phyloP scores from a whole-genome alignment of 2,113 vertebrate species.

The Cheirogaleus medius region DNA sequence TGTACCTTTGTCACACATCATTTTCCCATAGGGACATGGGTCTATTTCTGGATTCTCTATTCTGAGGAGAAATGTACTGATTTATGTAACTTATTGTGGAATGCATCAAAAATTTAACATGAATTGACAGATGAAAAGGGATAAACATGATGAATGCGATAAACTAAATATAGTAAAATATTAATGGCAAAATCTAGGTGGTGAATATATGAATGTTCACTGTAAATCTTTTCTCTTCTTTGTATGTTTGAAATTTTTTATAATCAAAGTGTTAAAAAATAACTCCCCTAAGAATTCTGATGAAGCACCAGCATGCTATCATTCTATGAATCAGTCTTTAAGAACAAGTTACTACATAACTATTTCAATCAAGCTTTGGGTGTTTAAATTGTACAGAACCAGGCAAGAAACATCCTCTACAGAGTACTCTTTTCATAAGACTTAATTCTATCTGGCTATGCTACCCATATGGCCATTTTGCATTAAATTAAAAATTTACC shows the following conservation, averaged over 20 bases:
- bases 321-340: not conserved
- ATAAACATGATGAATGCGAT: not conserved
- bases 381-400: not conserved
- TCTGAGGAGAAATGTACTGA: not conserved
- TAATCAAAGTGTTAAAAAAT: not conserved
- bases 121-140: not conserved
- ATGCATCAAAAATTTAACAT: not conserved
- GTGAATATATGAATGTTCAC: not conserved
- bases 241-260: not conserved
- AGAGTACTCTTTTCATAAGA: not conserved
- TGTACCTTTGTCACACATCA: not conserved
- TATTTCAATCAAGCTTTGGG: not conserved
- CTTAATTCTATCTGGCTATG: not conserved
- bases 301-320: not conserved
- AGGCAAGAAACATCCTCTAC: not conserved
- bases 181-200: not conserved
- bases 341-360: not conserved
- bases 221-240: not conserved
- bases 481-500: not conserved
- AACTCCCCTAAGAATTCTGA: not conserved
- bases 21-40: not conserved
- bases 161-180: not conserved
- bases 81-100: not conserved
- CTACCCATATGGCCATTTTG: not conserved
- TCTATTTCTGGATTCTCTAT: not conserved